Evolutionary conservation across 2,113 vertebrate genomes (phyloP).

Genomic region (Aspiorhynchus laticeps): DNA sequence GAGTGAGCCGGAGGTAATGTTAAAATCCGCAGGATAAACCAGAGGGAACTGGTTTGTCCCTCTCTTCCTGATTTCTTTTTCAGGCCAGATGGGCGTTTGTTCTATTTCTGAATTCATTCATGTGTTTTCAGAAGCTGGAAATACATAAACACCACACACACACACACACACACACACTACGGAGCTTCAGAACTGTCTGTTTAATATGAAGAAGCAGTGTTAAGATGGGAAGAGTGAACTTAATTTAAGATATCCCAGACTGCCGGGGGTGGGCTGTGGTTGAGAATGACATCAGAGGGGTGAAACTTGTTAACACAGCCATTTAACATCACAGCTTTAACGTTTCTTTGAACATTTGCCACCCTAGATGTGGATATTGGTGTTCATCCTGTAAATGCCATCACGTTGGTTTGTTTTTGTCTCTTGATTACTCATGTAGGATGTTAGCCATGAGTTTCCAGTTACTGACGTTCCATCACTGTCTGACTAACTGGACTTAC

Average conservation of each 20-base stretch:
- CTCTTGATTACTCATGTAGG: neutral
- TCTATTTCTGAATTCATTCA: conserved; percentile 61
- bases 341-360: neutral
- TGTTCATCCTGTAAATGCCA: neutral
- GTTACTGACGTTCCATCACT: neutral
- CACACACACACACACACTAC: conserved; percentile 25
- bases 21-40: conserved; percentile 19
- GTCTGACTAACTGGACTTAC: neutral
- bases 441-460: neutral
- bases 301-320: neutral
- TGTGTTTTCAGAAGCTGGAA: conserved; percentile 69
- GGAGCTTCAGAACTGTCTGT: conserved; percentile 52
- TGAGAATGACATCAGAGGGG: neutral
- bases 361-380: neutral
- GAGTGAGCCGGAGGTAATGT: conserved; percentile 31
- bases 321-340: neutral
- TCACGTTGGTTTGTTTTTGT: neutral
- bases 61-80: conserved; percentile 30
- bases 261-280: neutral
- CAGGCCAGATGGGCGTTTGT: conserved; percentile 11
- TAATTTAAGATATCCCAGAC: conserved; percentile 31
- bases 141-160: conserved; percentile 54
- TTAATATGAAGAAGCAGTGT: conserved; percentile 57
- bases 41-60: conserved; percentile 39
- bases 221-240: conserved; percentile 41